Evolutionary conservation across 2,797 vertebrate genomes (phyloP).

Genomic region (Esox lucius): DNA sequence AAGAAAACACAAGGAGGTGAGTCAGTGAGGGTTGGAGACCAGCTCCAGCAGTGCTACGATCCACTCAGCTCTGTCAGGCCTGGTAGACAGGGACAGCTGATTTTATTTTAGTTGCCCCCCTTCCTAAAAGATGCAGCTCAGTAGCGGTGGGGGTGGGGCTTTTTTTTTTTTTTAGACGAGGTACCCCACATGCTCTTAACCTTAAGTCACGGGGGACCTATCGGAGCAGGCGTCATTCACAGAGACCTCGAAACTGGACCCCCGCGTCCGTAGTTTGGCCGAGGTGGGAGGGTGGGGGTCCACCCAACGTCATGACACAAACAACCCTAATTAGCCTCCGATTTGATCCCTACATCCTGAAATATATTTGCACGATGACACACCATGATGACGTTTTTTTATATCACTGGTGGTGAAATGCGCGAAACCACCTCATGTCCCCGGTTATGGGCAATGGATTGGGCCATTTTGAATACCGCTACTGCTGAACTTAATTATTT

Average conservation of each 20-base stretch:
- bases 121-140: constrained; percentile 44
- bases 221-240: constrained; percentile 34
- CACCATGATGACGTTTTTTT: background rate
- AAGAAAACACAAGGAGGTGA: constrained; percentile 21
- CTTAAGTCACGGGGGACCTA: constrained; percentile 72
- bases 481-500: too few species aligned
- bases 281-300: constrained; percentile 12
- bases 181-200: constrained; percentile 77
- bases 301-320: constrained; percentile 28
- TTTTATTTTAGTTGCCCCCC: constrained; percentile 83
- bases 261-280: constrained; percentile 22
- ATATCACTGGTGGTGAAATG: background rate
- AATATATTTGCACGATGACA: background rate
- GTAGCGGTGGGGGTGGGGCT: constrained; percentile 58
- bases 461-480: too few species aligned
- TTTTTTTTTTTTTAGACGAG: constrained; percentile 88
- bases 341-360: too few species aligned
- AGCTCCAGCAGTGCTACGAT: constrained; percentile 77
- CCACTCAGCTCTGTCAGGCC: constrained; percentile 68
- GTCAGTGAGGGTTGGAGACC: constrained; percentile 76
- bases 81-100: constrained; percentile 77
- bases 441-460: too few species aligned
- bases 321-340: background rate
- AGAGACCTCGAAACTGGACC: constrained; percentile 26
- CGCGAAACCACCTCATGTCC: too few species aligned